These are phyloP conservation scores for Muscidifurax raptorellus DNA, from an alignment of 1,140 invertebrate species.

Conservation along the genomic window DNA sequence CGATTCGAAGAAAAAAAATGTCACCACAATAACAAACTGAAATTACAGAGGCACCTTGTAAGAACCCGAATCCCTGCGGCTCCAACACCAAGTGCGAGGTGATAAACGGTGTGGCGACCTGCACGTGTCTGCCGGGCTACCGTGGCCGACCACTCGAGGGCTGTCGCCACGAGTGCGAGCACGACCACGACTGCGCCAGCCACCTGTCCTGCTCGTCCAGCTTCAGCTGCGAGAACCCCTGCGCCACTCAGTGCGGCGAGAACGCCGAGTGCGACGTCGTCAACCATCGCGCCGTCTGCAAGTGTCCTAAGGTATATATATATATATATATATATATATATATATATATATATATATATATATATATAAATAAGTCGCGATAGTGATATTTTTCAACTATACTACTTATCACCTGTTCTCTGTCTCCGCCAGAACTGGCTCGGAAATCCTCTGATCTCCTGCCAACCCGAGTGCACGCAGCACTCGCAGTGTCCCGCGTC, in stretches of 20 bases:
- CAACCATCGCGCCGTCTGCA: constrained; percentile 87
- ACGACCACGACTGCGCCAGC: constrained; percentile 83
- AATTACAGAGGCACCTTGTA: constrained; percentile 83
- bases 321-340: too few relatives aligned
- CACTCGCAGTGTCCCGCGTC: constrained; percentile 85
- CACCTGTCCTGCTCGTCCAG: constrained; percentile 82
- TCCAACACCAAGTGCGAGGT: constrained; percentile 87
- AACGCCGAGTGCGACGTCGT: constrained; percentile 87
- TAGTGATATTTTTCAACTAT: not conserved
- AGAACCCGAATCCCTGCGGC: constrained; percentile 84
- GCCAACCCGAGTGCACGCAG: constrained; percentile 84
- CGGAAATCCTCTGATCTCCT: constrained; percentile 84
- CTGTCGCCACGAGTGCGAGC: constrained; percentile 87
- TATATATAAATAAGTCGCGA: too few relatives aligned
- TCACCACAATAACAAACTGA: not conserved
- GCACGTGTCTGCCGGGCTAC: constrained; percentile 84
- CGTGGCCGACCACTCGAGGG: constrained; percentile 84
- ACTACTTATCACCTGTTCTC: not conserved
- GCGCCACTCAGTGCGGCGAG: constrained; percentile 81
- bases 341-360: too few relatives aligned
- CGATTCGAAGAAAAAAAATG: too few relatives aligned
- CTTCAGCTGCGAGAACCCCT: constrained; percentile 87
- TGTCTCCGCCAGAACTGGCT: constrained; percentile 79
- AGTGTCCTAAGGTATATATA: constrained; percentile 85
- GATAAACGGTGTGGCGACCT: constrained; percentile 83